phyloP scores from a whole-genome alignment of 2,888 invertebrate species.

The Hedychridium roseum region DNA sequence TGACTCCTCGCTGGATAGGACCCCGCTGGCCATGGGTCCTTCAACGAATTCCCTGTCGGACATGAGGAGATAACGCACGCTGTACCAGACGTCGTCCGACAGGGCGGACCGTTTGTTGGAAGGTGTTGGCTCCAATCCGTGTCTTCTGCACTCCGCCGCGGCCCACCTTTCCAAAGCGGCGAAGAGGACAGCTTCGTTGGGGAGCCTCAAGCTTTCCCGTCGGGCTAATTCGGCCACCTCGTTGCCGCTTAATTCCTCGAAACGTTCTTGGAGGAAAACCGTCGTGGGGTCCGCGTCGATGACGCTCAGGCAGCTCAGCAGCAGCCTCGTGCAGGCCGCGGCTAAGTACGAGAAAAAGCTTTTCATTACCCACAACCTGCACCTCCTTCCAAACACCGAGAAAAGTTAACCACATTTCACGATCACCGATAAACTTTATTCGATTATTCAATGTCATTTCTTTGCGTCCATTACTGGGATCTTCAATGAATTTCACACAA shows the following conservation, averaged over 20 bases:
- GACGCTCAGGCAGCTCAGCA: slow-evolving; percentile 73
- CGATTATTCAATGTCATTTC: too few relatives aligned
- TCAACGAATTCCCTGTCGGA: slow-evolving; percentile 71
- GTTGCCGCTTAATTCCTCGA: slow-evolving; percentile 71
- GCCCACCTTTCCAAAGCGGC: slow-evolving; percentile 73
- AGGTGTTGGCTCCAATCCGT: slow-evolving; percentile 65
- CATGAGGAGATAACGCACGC: slow-evolving; percentile 75
- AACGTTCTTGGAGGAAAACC: slow-evolving; percentile 67
- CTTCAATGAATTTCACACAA: too few relatives aligned
- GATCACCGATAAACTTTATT: too few relatives aligned
- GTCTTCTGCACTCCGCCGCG: slow-evolving; percentile 67
- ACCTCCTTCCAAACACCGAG: too few relatives aligned
- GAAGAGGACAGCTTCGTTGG: slow-evolving; percentile 71
- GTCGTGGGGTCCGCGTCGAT: slow-evolving; percentile 69
- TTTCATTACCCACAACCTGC: too few relatives aligned
- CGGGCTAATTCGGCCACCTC: slow-evolving; percentile 73
- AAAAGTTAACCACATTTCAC: too few relatives aligned
- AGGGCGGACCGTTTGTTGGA: slow-evolving; percentile 67
- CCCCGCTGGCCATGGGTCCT: slow-evolving; percentile 67
- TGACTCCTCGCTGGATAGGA: slow-evolving; percentile 67
- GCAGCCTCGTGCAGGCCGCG: slow-evolving; percentile 69
- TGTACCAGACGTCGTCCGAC: slow-evolving; percentile 65
- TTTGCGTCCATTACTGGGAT: too few relatives aligned
- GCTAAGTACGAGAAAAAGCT: too few relatives aligned
- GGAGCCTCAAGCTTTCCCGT: slow-evolving; percentile 74